Evolutionary conservation across 2,113 vertebrate genomes (phyloP).

Genomic region (Pangasianodon gigas): DNA sequence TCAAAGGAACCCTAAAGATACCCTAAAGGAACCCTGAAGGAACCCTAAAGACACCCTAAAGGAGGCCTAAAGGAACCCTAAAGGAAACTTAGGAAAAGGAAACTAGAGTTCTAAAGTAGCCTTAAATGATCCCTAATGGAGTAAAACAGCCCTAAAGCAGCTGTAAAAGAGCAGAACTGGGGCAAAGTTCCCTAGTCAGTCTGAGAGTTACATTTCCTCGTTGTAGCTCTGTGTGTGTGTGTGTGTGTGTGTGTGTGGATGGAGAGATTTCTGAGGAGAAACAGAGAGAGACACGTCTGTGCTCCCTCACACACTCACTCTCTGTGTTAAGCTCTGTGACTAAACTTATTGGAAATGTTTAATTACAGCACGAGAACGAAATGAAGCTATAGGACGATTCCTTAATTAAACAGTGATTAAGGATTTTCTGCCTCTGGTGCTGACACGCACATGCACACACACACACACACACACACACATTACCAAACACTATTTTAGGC

Average conservation of each 20-base stretch:
- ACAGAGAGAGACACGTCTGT: neutral
- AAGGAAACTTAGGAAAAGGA: neutral
- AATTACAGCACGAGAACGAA: conserved; percentile 56
- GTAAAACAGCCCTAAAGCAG: neutral
- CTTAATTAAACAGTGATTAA: conserved; percentile 59
- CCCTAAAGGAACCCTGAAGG: neutral
- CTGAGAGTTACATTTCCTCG: neutral
- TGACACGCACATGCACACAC: neutral
- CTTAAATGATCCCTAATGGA: neutral
- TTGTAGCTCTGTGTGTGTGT: neutral
- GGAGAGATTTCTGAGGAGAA: neutral
- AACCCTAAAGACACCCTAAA: neutral
- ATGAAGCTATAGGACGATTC: conserved; percentile 56
- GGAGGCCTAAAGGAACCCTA: neutral
- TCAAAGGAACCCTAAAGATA: neutral
- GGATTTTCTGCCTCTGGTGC: conserved; percentile 51
- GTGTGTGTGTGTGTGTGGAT: neutral
- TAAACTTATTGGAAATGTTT: conserved; percentile 57
- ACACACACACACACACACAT: conserved; percentile 3
- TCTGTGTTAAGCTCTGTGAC: conserved; percentile 55
- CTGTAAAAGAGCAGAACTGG: neutral
- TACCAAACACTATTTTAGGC: neutral
- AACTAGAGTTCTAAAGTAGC: neutral
- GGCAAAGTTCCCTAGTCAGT: neutral
- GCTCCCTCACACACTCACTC: conserved; percentile 39